Percentiles rank a stretch among this genome's conserved stretches.
phyloP scores from a whole-genome alignment of 64 coral and sea anemone genomes.

The Montipora cactus region DNA sequence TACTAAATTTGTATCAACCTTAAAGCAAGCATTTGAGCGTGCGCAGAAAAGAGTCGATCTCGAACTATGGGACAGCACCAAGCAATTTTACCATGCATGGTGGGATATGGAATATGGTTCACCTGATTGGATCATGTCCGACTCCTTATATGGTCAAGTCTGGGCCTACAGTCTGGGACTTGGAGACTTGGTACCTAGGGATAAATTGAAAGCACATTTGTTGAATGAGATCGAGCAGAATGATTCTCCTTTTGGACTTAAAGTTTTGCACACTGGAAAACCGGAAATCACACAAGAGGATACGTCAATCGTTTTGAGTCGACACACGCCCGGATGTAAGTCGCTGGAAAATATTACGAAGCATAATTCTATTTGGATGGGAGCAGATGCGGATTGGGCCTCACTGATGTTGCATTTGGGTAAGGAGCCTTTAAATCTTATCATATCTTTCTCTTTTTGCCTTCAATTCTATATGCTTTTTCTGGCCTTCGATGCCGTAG shows the following conservation, averaged over 20 bases:
- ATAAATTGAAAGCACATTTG: constrained; percentile 80
- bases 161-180: constrained; percentile 89
- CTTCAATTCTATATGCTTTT: too few species aligned
- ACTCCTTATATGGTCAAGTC: constrained; percentile 93
- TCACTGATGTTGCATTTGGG: constrained; percentile 88
- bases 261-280: constrained; percentile 61
- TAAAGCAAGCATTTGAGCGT: constrained; percentile 39
- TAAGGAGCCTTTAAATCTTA: background rate
- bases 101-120: constrained; percentile 94
- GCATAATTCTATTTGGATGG: constrained; percentile 95
- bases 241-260: constrained; percentile 83
- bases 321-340: constrained; percentile 71
- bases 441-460: too few species aligned
- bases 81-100: constrained; percentile 83
- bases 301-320: constrained; percentile 79
- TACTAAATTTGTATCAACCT: constrained; percentile 23
- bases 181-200: constrained; percentile 75
- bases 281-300: constrained; percentile 72
- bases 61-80: constrained; percentile 76
- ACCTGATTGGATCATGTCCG: constrained; percentile 91
- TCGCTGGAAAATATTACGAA: constrained; percentile 93
- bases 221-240: constrained; percentile 71
- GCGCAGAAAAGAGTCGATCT: constrained; percentile 71
- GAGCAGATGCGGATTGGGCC: constrained; percentile 86
- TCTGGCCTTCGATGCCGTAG: too few species aligned